Percentiles rank a stretch among this genome's conserved stretches.
Evolutionary conservation across 2,888 invertebrate genomes (phyloP).

Genomic region (Drosophila birchii): DNA sequence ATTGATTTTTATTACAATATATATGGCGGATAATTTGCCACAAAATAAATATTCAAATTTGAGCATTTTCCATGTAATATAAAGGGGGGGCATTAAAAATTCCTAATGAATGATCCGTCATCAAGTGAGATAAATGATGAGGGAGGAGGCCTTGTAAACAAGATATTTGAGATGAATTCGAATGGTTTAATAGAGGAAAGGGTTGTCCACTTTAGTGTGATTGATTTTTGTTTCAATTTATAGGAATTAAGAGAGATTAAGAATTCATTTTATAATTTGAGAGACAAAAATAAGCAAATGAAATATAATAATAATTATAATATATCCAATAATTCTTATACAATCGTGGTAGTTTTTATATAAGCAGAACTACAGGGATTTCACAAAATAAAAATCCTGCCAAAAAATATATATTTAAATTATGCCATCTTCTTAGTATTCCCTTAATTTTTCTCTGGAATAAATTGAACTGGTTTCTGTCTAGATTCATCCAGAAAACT

Average conservation of each 20-base stretch:
- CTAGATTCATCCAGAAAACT: neutral
- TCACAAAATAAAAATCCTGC: neutral
- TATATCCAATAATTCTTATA: too few species aligned
- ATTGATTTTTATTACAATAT: slow-evolving; percentile 66
- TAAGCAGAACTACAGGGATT: neutral
- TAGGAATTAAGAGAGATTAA: neutral
- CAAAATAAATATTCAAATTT: slow-evolving; percentile 47
- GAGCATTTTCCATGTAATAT: slow-evolving; percentile 12
- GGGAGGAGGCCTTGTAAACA: neutral
- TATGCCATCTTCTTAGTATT: neutral
- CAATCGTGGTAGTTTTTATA: neutral
- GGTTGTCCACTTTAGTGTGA: neutral
- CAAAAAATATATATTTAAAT: neutral
- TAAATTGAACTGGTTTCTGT: neutral
- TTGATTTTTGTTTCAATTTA: neutral
- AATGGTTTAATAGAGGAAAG: neutral
- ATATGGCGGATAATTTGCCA: slow-evolving; percentile 41
- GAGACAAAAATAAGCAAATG: too few species aligned
- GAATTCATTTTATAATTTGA: too few species aligned
- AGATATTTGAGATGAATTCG: neutral
- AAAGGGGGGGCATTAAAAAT: slow-evolving; percentile 13
- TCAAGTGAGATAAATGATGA: slow-evolving; percentile 36
- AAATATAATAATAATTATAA: too few species aligned
- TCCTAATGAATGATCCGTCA: slow-evolving; percentile 33
- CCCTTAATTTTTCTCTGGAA: neutral